Conservation (phyloP, 2,113 vertebrate genomes). For the Chaetops frenatus region DNA sequence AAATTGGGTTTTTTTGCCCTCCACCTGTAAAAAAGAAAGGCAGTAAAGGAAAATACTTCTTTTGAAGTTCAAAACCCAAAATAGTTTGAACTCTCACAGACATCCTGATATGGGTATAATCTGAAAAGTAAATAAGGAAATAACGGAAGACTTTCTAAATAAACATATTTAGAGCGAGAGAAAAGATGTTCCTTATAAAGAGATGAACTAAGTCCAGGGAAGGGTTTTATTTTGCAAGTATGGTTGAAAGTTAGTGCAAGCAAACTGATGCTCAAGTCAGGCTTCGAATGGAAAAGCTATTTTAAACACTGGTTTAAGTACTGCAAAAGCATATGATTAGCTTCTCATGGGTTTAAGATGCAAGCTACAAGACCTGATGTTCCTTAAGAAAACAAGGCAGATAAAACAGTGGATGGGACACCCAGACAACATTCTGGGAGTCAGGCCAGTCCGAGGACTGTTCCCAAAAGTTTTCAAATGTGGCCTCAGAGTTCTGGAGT, state of each 20-base stretch:
- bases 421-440: background rate
- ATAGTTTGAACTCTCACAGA: background rate
- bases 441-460: background rate
- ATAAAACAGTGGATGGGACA: background rate
- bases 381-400: background rate
- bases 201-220: background rate
- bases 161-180: background rate
- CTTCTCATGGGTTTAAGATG: background rate
- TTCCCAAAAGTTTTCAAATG: background rate
- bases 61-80: background rate
- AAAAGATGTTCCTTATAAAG: background rate
- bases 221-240: background rate
- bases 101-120: background rate
- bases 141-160: background rate
- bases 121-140: background rate
- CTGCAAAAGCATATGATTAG: conserved; percentile 38
- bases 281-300: background rate
- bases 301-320: conserved; percentile 5
- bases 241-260: background rate
- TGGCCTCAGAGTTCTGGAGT: background rate
- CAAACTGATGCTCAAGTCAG: background rate
- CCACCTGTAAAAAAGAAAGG: background rate
- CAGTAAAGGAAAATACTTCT: background rate
- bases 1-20: accelerated
- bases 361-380: background rate